phyloP scores from a whole-genome alignment of 2,113 vertebrate species.

The Myiagra hebetior region DNA sequence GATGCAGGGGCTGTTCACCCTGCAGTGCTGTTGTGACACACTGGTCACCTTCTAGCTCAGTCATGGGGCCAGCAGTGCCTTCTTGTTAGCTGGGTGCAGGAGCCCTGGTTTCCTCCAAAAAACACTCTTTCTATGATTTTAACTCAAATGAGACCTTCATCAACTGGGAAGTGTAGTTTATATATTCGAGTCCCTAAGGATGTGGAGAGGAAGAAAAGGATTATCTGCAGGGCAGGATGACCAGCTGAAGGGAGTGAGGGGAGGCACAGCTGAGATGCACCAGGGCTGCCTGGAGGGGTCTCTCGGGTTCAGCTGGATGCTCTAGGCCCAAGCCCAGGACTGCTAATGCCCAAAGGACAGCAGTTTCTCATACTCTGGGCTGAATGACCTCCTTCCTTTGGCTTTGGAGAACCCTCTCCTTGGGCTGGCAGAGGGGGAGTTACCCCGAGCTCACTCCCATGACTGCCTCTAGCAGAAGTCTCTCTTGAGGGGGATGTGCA shows the following conservation, averaged over 20 bases:
- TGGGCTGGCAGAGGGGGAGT: background rate
- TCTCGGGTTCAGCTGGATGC: background rate
- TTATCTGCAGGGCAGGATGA: background rate
- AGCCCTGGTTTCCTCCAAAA: background rate
- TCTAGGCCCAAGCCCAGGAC: background rate
- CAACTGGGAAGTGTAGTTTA: background rate
- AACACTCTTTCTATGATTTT: background rate
- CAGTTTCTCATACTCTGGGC: background rate
- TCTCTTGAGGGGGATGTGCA: fast-evolving
- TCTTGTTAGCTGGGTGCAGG: background rate
- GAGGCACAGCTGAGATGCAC: background rate
- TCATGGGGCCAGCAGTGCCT: background rate
- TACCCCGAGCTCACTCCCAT: fast-evolving
- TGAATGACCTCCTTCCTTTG: background rate
- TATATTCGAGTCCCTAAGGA: background rate
- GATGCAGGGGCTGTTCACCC: background rate
- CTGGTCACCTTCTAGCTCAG: background rate
- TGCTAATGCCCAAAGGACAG: background rate
- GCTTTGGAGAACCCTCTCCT: background rate
- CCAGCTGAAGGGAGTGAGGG: background rate
- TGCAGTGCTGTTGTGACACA: background rate
- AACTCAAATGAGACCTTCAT: background rate
- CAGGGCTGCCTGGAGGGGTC: background rate
- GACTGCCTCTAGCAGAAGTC: background rate
- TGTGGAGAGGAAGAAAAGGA: background rate